Evolutionary conservation across 2,888 invertebrate genomes (phyloP).

Genomic region (Dendrolimus pini): DNA sequence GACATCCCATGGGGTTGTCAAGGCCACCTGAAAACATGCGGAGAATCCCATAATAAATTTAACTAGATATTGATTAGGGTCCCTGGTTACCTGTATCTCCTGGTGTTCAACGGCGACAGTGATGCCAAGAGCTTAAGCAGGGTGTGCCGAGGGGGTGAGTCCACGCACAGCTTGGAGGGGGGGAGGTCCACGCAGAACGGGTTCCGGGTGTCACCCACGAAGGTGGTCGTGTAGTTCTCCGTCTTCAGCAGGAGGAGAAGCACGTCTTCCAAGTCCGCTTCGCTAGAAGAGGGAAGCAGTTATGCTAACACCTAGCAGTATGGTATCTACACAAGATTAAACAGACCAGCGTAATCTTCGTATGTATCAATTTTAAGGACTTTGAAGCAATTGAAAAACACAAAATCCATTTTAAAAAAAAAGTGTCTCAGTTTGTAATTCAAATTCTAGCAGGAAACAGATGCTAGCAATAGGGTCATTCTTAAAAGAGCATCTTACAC

Average conservation of each 20-base stretch:
- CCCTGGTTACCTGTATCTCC: conserved; percentile 38
- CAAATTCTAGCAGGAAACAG: too few relatives aligned
- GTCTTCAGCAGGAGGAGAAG: conserved; percentile 77
- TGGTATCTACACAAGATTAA: too few relatives aligned
- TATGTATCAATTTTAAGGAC: background rate
- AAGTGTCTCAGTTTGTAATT: too few relatives aligned
- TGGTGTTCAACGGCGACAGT: conserved; percentile 39
- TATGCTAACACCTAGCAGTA: background rate
- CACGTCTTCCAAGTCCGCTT: conserved; percentile 84
- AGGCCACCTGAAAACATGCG: too few relatives aligned
- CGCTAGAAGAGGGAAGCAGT: conserved; percentile 57
- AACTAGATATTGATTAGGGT: background rate
- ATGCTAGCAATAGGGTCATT: too few relatives aligned
- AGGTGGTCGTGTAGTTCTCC: conserved; percentile 77
- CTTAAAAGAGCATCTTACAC: too few relatives aligned
- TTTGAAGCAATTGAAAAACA: too few relatives aligned
- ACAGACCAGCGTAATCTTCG: background rate
- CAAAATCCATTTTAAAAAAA: too few relatives aligned
- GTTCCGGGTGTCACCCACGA: conserved; percentile 74
- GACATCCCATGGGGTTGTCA: too few relatives aligned
- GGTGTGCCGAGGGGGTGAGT: conserved; percentile 35
- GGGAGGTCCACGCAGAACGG: conserved; percentile 64
- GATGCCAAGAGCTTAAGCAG: conserved; percentile 48
- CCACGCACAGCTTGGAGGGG: conserved; percentile 25
- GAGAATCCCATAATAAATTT: too few relatives aligned